phyloP scores from a whole-genome alignment of 2,797 vertebrate genomes.

The Spinus olivaceus region DNA sequence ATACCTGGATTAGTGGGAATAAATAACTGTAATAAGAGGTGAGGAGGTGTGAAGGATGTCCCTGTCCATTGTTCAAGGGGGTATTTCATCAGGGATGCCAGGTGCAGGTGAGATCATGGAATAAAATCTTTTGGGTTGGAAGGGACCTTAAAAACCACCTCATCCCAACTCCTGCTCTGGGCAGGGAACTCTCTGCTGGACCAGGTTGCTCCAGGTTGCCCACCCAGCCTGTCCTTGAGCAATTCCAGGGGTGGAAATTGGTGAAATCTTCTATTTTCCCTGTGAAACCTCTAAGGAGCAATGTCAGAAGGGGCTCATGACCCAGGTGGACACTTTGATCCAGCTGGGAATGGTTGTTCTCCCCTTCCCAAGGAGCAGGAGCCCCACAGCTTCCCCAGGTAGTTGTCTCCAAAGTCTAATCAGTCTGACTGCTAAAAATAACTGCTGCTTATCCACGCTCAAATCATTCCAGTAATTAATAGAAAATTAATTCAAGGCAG shows the following conservation, averaged over 20 bases:
- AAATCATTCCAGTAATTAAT: constrained; percentile 50
- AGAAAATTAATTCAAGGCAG: constrained; percentile 45
- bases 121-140: background rate
- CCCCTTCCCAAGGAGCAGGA: background rate
- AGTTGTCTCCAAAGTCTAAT: background rate
- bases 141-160: background rate
- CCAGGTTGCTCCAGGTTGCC: background rate
- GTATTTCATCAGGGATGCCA: background rate
- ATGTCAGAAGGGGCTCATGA: background rate
- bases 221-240: background rate
- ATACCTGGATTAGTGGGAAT: background rate
- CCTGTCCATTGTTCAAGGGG: rapidly evolving
- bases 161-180: rapidly evolving
- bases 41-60: no score
- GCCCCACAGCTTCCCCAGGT: background rate
- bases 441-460: constrained; percentile 12
- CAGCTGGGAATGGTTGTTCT: rapidly evolving
- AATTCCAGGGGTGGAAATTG: background rate
- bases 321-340: background rate
- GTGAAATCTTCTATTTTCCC: background rate
- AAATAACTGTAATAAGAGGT: background rate
- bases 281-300: background rate
- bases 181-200: background rate
- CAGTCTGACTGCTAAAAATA: constrained; percentile 31
- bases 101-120: background rate